Base-by-base conservation (phyloP, 2,888 invertebrate species). In the Ariolimax columbianus region DNA sequence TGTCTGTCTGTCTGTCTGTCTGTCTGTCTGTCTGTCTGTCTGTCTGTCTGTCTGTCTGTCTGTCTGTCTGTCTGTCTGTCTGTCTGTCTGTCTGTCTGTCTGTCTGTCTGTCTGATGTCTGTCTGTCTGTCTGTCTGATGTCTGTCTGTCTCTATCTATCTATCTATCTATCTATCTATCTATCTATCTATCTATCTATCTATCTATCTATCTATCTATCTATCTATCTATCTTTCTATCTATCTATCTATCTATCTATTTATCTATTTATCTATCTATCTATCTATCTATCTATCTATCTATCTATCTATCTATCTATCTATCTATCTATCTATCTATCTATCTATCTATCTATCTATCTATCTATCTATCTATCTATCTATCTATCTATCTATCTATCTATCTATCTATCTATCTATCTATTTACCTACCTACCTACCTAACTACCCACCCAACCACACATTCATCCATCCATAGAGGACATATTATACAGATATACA, bases 31-130 rank as follows among this genome's bases (percentile, higher is more conserved):
- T 72, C 40, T 72, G 40, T 26, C 40, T 38, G 38, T 36, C 38
- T 63, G 63, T 79, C 38, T 63, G 63, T 79, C 3, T 63, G 79
- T 79, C 38, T 63, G 79, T 79, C 38, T 63, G 63, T 63, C 38
- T 79, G 63, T 79, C 38, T 63, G 38, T 36, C 23, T 30, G 9
- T 40, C 70, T 36, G 38, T 70, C 40, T 38, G 38, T 36, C 38
- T 63, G 63, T 79, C 38, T 63, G 63, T 79, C 3, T 63, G 79
- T 79, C 38, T 63, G 79, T 79, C 38, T 63, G 63, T 63, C 38
- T 79, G 63, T 79, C 38, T 63, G 38, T 36, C 23, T 30, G 9
- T 40, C 70, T 36, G 38, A n/a, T n/a, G n/a, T n/a, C n/a, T n/a
- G n/a, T n/a, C n/a, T n/a, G n/a, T n/a, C n/a, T n/a, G n/a, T n/a